Conservation (phyloP, 2,797 vertebrate species). For the Pipistrellus kuhlii region DNA sequence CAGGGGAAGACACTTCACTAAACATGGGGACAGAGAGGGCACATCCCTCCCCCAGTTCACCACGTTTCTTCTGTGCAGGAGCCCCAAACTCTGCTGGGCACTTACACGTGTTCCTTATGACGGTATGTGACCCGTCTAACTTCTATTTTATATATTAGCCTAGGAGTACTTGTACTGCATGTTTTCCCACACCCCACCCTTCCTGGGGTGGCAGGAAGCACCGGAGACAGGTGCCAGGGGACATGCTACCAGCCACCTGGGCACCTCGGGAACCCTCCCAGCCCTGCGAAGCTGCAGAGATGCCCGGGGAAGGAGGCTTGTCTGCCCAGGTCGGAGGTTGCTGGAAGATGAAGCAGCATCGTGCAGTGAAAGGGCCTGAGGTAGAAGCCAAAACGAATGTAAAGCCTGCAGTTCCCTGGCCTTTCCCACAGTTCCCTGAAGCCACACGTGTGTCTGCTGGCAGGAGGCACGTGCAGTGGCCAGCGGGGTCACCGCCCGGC, state of each 20-base stretch:
- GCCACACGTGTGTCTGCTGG: neutral
- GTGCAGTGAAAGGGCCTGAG: neutral
- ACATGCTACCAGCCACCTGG: neutral
- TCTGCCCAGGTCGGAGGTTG: constrained; percentile 19
- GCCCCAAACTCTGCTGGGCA: neutral
- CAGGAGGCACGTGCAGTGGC: neutral
- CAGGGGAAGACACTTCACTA: neutral
- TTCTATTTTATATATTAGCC: neutral
- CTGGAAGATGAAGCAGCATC: constrained; percentile 56
- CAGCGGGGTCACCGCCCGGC: neutral
- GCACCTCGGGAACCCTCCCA: neutral
- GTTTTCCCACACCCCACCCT: neutral
- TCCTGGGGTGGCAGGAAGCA: neutral
- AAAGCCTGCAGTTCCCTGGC: neutral
- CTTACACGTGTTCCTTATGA: neutral
- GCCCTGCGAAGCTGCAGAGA: neutral
- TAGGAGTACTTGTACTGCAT: neutral
- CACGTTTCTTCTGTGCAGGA: neutral
- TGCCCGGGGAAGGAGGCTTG: constrained; percentile 51
- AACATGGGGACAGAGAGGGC: neutral
- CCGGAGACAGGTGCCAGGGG: constrained; percentile 24
- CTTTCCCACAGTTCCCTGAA: neutral
- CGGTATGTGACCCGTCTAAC: neutral
- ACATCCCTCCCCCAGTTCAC: neutral
- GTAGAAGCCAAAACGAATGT: neutral